A percentile compares a stretch with the other conserved stretches of the same genome.
Conservation (phyloP, 2,113 vertebrate species). For the Barbus barbus region DNA sequence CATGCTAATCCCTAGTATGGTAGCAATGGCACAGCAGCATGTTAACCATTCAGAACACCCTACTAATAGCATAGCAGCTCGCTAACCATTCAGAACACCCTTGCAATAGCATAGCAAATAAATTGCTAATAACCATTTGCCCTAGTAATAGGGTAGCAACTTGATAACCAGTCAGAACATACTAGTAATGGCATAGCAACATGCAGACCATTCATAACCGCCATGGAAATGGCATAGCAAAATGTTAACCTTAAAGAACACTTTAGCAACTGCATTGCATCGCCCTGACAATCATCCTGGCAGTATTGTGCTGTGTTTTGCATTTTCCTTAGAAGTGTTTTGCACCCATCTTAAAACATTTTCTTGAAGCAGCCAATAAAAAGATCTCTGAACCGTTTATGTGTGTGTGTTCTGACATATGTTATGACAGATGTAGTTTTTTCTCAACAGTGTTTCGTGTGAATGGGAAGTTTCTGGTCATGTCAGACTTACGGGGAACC, state of each 20-base stretch:
- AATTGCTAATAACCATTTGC: neutral
- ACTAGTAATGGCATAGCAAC: neutral
- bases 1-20: neutral
- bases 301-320: neutral
- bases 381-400: neutral
- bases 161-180: too few species aligned
- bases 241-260: neutral
- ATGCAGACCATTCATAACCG: too few species aligned
- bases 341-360: neutral
- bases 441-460: conserved; percentile 15
- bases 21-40: neutral
- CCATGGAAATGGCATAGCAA: neutral
- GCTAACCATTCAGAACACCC: neutral
- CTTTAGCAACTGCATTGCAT: neutral
- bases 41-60: neutral
- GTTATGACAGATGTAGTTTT: neutral
- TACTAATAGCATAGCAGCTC: neutral
- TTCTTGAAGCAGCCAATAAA: neutral
- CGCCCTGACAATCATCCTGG: neutral
- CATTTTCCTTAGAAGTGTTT: neutral
- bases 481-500: conserved; percentile 21
- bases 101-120: neutral
- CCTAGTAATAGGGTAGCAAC: neutral
- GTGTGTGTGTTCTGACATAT: neutral
- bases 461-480: conserved; percentile 37